Base-by-base conservation (phyloP, 2,797 vertebrate species). In the Aythya fuligula region DNA sequence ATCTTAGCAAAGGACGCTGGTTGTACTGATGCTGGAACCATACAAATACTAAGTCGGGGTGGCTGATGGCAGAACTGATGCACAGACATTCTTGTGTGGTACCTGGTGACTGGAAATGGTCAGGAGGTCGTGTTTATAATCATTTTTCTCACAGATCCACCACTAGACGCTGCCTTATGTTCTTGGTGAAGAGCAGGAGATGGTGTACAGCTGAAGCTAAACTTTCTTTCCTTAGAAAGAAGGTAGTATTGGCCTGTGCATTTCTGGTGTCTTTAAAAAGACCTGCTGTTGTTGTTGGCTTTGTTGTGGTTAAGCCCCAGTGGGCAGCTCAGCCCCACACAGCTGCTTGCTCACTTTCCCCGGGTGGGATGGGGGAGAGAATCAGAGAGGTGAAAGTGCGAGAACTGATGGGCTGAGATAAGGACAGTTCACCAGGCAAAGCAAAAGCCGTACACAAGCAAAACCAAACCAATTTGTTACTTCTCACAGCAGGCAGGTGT, bases 201-300 rank as follows among this genome's bases (percentile, higher is more conserved):
- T 22, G 4, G 3, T 38, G 8, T 47, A 17, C 34, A 67, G 6
- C 15, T 38, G 1, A 3, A 5, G 2, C 2, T 38, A 71, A 13
- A 28, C 28, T 78, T 79, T 81, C 9, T 65, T 82, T 14, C 11
- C 34, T 58, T 81, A 34, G 51, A 30, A 62, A 72, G 39, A 71
- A 45, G 34, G 54, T 57, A 74, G 14, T 56, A 16, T 16, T 16
- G 36, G 11, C 11, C 15, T 67, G 16, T 67, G 13, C 13, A 9
- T 11, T 90, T 94, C 19, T 34, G 32, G 6, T 11, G 8, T 67
- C 27, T 85, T 60, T 60, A 16, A 83, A 89, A 74, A 43, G 8
- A 74, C 7, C 38, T 60, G 38, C 28, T 58, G 8, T 64, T 87
- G 21, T 27, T 17, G 20, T 85, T 91, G 6, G 9, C 74, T 76